phyloP scores from a whole-genome alignment of 2,797 vertebrate genomes.

The Falco rusticolus region DNA sequence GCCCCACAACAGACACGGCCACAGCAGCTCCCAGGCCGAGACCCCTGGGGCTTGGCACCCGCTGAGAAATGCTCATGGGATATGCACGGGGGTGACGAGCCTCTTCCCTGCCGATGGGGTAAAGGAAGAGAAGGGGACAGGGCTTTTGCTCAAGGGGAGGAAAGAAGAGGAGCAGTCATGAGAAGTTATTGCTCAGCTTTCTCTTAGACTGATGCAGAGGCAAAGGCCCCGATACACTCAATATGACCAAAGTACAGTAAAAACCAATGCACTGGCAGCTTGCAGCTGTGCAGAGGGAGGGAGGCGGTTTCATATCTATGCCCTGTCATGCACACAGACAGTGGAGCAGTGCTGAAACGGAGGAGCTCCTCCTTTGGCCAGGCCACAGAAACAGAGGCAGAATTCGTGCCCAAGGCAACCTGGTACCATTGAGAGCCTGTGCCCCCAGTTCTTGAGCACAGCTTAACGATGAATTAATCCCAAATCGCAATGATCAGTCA shows the following conservation, averaged over 20 bases:
- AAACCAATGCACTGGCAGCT: neutral
- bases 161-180: neutral
- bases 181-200: neutral
- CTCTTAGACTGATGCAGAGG: neutral
- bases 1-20: neutral
- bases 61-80: neutral
- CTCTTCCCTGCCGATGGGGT: fast-evolving
- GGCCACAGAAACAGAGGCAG: neutral
- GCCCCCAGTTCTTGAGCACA: neutral
- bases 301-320: neutral
- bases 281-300: neutral
- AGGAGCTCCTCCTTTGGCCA: neutral
- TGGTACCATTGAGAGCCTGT: neutral
- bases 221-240: neutral
- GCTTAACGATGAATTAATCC: neutral
- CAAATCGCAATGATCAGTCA: fast-evolving
- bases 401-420: neutral
- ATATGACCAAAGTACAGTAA: neutral
- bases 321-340: fast-evolving
- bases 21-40: neutral
- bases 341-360: neutral
- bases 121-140: neutral
- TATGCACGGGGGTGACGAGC: neutral
- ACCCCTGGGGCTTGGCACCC: fast-evolving
- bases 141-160: fast-evolving